These are phyloP conservation scores for Graptemys geographica DNA, from an alignment of 2,797 vertebrate genomes.

Conservation along the genomic window DNA sequence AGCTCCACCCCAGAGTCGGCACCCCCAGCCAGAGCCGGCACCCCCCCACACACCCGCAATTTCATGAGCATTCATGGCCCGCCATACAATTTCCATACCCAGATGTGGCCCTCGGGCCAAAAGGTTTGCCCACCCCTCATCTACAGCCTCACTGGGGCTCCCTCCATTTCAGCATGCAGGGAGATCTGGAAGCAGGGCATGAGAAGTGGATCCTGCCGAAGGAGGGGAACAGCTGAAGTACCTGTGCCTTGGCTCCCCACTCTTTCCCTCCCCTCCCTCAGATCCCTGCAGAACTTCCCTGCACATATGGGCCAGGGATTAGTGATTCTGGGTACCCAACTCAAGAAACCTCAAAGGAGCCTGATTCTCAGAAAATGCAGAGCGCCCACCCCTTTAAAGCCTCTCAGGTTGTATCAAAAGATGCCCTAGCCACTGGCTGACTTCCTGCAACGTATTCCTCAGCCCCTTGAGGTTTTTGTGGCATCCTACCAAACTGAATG, in stretches of 20 bases:
- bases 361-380: neutral
- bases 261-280: neutral
- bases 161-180: neutral
- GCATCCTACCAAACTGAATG: neutral
- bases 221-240: fast-evolving
- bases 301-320: neutral
- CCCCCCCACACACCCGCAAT: too few species aligned
- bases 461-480: neutral
- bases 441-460: neutral
- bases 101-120: too few species aligned
- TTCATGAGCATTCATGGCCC: too few species aligned
- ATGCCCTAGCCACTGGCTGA: neutral
- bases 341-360: neutral
- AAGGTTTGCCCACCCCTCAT: too few species aligned
- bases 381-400: neutral
- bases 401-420: neutral
- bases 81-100: too few species aligned
- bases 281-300: neutral
- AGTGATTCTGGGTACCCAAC: neutral
- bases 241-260: neutral
- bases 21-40: too few species aligned
- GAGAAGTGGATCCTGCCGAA: neutral
- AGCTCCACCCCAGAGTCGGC: too few species aligned
- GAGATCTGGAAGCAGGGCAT: neutral
- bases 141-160: neutral